Evolutionary conservation across 2,888 invertebrate species (phyloP).

Genomic region (Dyspetes luteomarginatus): DNA sequence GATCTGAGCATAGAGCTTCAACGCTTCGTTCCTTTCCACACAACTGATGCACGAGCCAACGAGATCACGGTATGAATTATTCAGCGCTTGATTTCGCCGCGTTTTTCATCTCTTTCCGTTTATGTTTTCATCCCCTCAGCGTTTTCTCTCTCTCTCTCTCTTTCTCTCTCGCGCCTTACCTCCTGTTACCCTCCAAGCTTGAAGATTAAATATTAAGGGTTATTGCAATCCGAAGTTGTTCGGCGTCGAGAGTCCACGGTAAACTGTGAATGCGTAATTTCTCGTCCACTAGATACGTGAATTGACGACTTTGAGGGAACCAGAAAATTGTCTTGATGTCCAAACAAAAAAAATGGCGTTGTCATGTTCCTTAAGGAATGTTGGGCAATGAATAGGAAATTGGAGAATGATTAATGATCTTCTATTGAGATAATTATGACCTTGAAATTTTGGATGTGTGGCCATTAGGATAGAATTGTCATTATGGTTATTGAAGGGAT

Average conservation of each 20-base stretch:
- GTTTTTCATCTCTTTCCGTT: neutral
- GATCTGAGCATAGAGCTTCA: too few relatives aligned
- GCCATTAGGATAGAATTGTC: too few relatives aligned
- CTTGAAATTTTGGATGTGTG: too few relatives aligned
- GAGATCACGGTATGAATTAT: constrained; percentile 71
- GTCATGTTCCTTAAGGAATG: too few relatives aligned
- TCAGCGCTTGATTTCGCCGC: constrained; percentile 65
- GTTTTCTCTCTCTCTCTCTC: neutral
- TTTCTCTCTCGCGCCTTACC: constrained; percentile 4
- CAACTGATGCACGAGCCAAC: constrained; percentile 62
- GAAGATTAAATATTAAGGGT: constrained; percentile 52
- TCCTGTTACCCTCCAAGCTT: neutral
- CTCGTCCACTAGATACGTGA: neutral
- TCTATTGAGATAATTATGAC: too few relatives aligned
- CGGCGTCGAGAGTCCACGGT: neutral
- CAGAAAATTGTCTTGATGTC: neutral
- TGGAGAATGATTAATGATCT: too few relatives aligned
- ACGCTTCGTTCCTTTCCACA: constrained; percentile 38
- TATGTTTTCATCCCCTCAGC: neutral
- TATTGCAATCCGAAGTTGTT: constrained; percentile 39
- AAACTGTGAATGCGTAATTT: constrained; percentile 4
- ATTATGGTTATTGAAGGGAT: too few relatives aligned
- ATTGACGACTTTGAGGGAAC: neutral
- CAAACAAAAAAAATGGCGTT: neutral
- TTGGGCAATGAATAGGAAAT: too few relatives aligned